Base-by-base conservation (phyloP, 2,797 vertebrate species). In the Eulemur coronatus region DNA sequence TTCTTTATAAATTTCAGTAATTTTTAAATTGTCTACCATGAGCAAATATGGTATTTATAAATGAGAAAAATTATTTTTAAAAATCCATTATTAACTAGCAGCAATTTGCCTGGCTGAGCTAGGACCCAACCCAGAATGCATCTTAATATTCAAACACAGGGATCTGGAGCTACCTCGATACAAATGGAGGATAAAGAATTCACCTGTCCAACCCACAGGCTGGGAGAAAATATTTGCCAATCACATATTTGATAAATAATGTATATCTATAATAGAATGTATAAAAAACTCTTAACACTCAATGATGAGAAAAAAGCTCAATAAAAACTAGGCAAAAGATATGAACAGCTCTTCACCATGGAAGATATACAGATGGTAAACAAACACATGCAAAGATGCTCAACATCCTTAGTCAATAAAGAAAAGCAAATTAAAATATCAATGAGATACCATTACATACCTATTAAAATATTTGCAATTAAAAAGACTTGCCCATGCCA, bases 11-110 rank as follows among this genome's bases (percentile, higher is more conserved):
- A 35, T 72, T 80, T 94, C 35, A 63, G 10, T 24, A 92, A 20
- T 93, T 91, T 86, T 84, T 0, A 63, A 70, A 70, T 7, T 85
- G 52, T 38, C 38, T 79, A 87, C 17, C 86, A 22, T 90, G 18
- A 80, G 52, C 9, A 93, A 88, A 88, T 80, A 86, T 72, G 48
- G 76, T 3, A 79, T 46, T 70, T 88, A 50, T 13, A 80, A 87
- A 75, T 4, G 50, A 30, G 30, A 70, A 89, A 96, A 84, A 41
- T 76, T 81, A 28, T 59, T 93, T 79, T 72, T 80, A 91, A 95
- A 91, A 93, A 85, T 26, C 28, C 50, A 85, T 80, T 72, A 33
- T 67, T 63, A 92, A 41, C 69, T 52, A 43, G 26, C 22, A 76
- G 22, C 41, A 89, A 76, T 10, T 48, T 43, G 12, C 3, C 57